Evolutionary conservation across 2,113 vertebrate genomes (phyloP).

Genomic region (Xyliphius kryptos): DNA sequence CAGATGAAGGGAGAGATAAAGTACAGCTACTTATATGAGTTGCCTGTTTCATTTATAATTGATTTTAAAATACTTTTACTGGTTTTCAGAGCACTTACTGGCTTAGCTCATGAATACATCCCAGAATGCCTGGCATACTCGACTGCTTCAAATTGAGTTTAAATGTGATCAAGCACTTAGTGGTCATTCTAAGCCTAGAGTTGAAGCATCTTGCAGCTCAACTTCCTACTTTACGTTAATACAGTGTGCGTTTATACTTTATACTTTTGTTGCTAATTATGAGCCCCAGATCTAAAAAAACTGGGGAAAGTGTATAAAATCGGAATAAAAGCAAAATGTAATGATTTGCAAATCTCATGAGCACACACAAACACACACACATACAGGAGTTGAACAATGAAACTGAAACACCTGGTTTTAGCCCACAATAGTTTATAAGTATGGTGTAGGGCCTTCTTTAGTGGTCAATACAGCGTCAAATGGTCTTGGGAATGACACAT

Average conservation of each 20-base stretch:
- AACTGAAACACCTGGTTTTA: no score
- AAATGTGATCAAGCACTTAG: neutral
- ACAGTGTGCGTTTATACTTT: neutral
- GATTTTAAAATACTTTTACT: constrained; percentile 10
- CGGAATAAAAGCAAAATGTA: no score
- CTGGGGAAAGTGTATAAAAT: neutral
- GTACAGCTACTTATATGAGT: neutral
- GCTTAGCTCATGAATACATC: neutral
- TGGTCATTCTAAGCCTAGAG: neutral
- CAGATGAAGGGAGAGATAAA: neutral
- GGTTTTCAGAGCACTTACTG: constrained; percentile 11
- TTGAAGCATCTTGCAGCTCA: neutral
- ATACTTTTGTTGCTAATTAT: neutral
- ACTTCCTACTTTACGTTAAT: neutral
- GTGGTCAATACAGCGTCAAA: no score
- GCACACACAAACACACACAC: no score
- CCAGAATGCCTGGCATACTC: neutral
- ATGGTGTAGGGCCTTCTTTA: no score
- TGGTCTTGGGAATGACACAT: no score
- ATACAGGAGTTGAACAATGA: no score
- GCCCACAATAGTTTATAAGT: no score
- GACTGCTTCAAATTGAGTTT: constrained; percentile 8
- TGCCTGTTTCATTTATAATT: constrained; percentile 10
- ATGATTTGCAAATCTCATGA: no score
- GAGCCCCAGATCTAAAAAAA: neutral